These are phyloP conservation scores for Pelvicachromis taeniatus DNA, from an alignment of 2,113 vertebrate genomes.

Conservation along the genomic window DNA sequence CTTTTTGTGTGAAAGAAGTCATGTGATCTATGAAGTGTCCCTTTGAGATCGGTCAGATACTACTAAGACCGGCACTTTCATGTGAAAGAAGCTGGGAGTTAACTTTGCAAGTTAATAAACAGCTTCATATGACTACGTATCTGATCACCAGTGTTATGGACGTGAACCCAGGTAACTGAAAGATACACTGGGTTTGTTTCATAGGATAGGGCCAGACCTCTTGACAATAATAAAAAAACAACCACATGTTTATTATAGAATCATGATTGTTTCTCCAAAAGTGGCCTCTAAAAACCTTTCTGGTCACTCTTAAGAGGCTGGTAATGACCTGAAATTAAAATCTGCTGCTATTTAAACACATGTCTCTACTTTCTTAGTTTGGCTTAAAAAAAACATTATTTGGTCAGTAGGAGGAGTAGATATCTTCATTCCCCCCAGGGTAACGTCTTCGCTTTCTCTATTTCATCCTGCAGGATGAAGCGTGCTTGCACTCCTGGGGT, in stretches of 20 bases:
- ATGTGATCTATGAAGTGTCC: neutral
- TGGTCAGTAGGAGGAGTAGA: neutral
- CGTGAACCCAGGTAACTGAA: neutral
- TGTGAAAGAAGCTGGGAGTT: neutral
- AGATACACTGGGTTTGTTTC: neutral
- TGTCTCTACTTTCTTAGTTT: neutral
- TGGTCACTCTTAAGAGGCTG: neutral
- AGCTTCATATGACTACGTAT: neutral
- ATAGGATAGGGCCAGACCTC: neutral
- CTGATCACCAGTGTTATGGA: neutral
- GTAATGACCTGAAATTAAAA: neutral
- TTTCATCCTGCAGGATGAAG: neutral
- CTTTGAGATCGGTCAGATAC: neutral
- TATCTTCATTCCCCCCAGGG: neutral
- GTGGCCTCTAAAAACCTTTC: neutral
- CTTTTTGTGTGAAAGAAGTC: neutral
- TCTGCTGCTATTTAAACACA: neutral
- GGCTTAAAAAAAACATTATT: neutral
- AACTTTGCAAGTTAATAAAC: neutral
- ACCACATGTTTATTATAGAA: neutral
- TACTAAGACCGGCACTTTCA: neutral
- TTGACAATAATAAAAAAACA: neutral
- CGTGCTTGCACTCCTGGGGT: slow-evolving; percentile 37
- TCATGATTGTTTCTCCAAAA: neutral
- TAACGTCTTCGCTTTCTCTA: neutral